Evolutionary conservation across 2,113 vertebrate species (phyloP), one percentile per base, ranked within the genome.

Genomic region (Nibea albiflora): DNA sequence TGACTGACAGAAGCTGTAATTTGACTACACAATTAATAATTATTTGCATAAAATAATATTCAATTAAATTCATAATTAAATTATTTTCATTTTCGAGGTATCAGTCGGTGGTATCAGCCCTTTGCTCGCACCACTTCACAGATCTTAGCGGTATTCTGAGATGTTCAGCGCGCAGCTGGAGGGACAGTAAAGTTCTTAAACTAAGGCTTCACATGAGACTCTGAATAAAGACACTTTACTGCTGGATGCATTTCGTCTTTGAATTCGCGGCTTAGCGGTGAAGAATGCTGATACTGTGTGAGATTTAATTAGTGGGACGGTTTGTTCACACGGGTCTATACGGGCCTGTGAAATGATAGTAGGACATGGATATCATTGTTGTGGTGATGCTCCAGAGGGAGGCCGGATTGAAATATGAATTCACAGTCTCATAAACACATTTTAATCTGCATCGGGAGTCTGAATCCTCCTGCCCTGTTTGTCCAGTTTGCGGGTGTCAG

Each of bases 371-470:
- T 60, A 11, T 19, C 60, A 50, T 63, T 46, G 61, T 58, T 73
- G 75, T 28, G 79, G 50, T n/a, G 31, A 53, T 52, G 80, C 68
- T 26, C 17, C 71, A 64, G n/a, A 57, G n/a, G 54, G 57, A 68
- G 67, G 56, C 58, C 61, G 44, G 50, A 54, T 65, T 24, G 57
- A 31, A 67, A 71, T n/a, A 54, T 63, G 26, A 75, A 65, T 76
- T 71, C 64, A 53, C 70, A 61, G 35, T 80, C 68, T 75, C 75
- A 61, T 89, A 77, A 88, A 86, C 87, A 73, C 76, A n/a, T 9
- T 56, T 63, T 11, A 39, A 73, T 76, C 68, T 62, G 19, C 66
- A 26, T 5, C 28, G 35, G 10, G 12, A 10, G 14, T 35, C 47
- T 20, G 62, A 22, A 53, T 61, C 69, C 26, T 62, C 67, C 26